Evolutionary conservation across 1,140 invertebrate genomes (phyloP), one percentile per base, ranked within the genome.

Genomic region (Drosophila azteca): DNA sequence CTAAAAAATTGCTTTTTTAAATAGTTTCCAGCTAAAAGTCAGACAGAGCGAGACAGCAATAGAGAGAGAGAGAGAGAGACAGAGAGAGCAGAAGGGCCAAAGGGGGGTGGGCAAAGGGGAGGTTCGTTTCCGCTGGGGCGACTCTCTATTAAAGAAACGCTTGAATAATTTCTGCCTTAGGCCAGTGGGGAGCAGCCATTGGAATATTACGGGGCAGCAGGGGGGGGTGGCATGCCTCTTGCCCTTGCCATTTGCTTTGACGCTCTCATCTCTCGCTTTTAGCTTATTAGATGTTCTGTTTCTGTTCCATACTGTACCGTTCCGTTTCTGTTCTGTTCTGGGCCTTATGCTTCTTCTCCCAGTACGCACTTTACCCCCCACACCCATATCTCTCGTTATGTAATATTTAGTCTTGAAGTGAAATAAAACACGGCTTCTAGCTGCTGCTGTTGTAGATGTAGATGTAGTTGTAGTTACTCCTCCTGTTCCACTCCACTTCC

Each of bases 1-100:
- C 87, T 90, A 87, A 90, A 90, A 81, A 90, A 90, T 90, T 87
- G 75, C 75, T 82, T 90, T 85, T 87, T 79, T 75, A 79, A 74
- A 77, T 80, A 74, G 73, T 73, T 81, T 70, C 44, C 67, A 70
- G 65, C 67, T 69, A 66, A 69, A 69, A 69, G 65, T 50, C 67
- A 69, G 64, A 45, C 68, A 51, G 45, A 29, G 9, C 41, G 44
- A 54, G 43, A 55, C 2, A 22, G 39, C 13, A 29, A 22, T n/a
- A 13, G 17, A 15, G 20, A 29, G 67, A n/a, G 9, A 3, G 11
- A 22, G 20, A 51, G 53, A 24, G 7, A 46, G 26, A 26, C 0
- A 45, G 13, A 35, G 64, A 65, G 43, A 13, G 15, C 8, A 11
- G 17, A 58, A 35, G 44, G 17, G n/a, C 15, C 11, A 17, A 29